Conservation (phyloP, 2,888 invertebrate species). For the Drosophila meridiana region DNA sequence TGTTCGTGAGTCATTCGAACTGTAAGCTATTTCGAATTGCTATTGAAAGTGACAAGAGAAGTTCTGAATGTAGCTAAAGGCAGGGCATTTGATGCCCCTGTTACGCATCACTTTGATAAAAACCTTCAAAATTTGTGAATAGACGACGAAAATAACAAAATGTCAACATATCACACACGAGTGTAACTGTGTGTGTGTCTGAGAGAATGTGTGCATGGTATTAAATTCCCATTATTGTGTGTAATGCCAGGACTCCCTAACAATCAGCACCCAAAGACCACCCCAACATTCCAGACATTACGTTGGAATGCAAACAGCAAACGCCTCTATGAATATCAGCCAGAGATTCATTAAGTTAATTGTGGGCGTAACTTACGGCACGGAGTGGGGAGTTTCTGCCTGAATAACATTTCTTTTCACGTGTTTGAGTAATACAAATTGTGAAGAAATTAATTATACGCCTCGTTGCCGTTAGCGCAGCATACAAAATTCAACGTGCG, state of each 20-base stretch:
- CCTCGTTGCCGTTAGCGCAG: slow-evolving; percentile 45
- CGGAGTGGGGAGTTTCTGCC: slow-evolving; percentile 21
- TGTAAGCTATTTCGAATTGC: background rate
- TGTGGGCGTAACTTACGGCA: slow-evolving; percentile 24
- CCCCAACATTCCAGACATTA: background rate
- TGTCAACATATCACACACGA: slow-evolving; percentile 27
- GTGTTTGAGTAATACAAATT: slow-evolving; percentile 62
- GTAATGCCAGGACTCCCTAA: background rate
- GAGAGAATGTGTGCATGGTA: background rate
- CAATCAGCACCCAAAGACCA: background rate
- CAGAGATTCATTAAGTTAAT: slow-evolving; percentile 52
- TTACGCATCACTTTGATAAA: slow-evolving; percentile 16
- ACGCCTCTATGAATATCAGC: slow-evolving; percentile 16
- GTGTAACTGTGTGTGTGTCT: background rate
- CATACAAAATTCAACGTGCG: slow-evolving; percentile 27
- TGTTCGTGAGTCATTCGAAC: background rate
- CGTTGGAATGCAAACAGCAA: slow-evolving; percentile 19
- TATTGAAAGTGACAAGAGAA: background rate
- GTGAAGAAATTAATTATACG: slow-evolving; percentile 74
- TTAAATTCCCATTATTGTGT: slow-evolving; percentile 11
- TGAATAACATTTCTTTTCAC: slow-evolving; percentile 33
- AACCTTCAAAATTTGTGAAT: slow-evolving; percentile 20
- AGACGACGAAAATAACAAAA: slow-evolving; percentile 20
- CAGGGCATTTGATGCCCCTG: background rate
- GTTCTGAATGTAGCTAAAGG: background rate